A percentile compares a stretch with the other conserved stretches of the same genome.
Conservation (phyloP, 35 echinoderm and acorn worm species). For the Ptychodera flava region DNA sequence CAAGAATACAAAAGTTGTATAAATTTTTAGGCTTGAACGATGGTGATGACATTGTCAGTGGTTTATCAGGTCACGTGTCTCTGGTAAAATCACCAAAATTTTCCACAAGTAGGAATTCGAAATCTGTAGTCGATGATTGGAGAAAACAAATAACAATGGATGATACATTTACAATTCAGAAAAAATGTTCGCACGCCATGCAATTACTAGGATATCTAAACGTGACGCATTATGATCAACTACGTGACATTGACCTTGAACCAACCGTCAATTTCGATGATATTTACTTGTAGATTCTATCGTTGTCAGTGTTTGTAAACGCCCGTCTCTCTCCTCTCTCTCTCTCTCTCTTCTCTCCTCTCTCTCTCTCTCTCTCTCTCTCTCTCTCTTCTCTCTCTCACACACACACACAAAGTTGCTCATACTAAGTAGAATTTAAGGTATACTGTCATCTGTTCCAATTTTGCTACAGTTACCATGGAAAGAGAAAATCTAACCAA, state of each 20-base stretch:
- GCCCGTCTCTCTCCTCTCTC: too few species aligned
- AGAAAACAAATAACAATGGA: slow-evolving; percentile 14
- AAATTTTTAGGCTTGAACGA: slow-evolving; percentile 37
- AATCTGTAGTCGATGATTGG: slow-evolving; percentile 23
- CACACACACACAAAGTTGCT: too few species aligned
- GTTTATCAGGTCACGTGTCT: slow-evolving; percentile 24
- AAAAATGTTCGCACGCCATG: slow-evolving; percentile 20
- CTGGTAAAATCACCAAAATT: not conserved
- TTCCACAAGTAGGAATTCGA: slow-evolving; percentile 18
- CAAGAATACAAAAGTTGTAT: slow-evolving; percentile 51
- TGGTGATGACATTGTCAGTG: slow-evolving; percentile 32
- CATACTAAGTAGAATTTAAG: too few species aligned
- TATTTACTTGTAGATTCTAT: too few species aligned
- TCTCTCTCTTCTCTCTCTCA: too few species aligned
- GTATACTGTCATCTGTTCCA: too few species aligned
- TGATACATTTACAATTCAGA: slow-evolving; percentile 12
- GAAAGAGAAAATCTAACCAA: too few species aligned
- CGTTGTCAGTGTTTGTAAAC: too few species aligned
- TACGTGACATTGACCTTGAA: not conserved
- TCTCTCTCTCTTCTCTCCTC: too few species aligned
- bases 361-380: too few species aligned
- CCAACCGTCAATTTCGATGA: too few species aligned
- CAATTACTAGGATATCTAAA: slow-evolving; percentile 27
- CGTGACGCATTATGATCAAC: not conserved
- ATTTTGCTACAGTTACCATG: too few species aligned